Evolutionary conservation across 2,888 invertebrate genomes (phyloP).

Genomic region (Pedicia rivosa): DNA sequence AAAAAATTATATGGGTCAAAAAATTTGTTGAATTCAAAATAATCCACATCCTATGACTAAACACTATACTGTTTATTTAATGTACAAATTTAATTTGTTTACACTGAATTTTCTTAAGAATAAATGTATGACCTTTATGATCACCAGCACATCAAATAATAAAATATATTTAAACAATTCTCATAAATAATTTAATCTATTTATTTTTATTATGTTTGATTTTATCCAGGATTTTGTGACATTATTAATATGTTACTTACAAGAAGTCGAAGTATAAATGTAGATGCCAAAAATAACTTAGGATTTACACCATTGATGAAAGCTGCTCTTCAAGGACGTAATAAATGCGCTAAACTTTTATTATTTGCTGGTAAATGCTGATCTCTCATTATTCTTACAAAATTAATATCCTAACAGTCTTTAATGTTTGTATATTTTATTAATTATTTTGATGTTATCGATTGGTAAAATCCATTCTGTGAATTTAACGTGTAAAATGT

Average conservation of each 20-base stretch:
- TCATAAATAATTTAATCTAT: constrained; percentile 3
- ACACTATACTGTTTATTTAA: too few species aligned
- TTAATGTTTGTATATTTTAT: too few species aligned
- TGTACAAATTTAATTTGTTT: too few species aligned
- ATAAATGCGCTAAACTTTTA: constrained; percentile 54
- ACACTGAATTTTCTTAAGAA: too few species aligned
- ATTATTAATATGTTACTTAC: constrained; percentile 48
- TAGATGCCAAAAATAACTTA: constrained; percentile 50
- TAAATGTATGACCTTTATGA: too few species aligned
- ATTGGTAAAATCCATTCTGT: too few species aligned
- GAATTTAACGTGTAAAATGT: too few species aligned
- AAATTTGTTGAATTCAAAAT: too few species aligned
- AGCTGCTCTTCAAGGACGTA: constrained; percentile 57
- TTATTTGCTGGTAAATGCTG: constrained; percentile 47
- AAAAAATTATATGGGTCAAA: too few species aligned
- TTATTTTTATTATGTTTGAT: constrained; percentile 1
- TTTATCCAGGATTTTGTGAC: constrained; percentile 45
- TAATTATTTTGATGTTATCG: background rate
- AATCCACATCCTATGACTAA: too few species aligned
- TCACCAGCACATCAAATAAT: background rate
- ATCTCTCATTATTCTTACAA: background rate
- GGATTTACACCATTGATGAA: constrained; percentile 62
- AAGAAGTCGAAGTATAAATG: constrained; percentile 44
- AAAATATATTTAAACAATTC: too few species aligned
- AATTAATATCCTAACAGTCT: too few species aligned